phyloP scores from a whole-genome alignment of 2,888 invertebrate species.

The Mystacides longicornis region DNA sequence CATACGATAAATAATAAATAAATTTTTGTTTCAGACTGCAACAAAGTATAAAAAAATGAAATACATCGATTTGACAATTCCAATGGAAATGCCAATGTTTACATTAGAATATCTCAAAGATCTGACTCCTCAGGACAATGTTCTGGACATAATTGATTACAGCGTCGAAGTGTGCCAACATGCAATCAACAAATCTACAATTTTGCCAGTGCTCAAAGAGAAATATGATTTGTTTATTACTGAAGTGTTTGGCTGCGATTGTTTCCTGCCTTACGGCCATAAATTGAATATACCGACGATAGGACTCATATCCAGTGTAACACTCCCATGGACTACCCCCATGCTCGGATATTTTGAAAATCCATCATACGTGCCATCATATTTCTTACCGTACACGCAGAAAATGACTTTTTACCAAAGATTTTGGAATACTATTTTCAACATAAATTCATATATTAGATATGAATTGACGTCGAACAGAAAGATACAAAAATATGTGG shows the following conservation, averaged over 20 bases:
- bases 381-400: conserved; percentile 46
- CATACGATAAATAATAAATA: too few relatives aligned
- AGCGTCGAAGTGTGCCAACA: neutral
- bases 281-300: conserved; percentile 48
- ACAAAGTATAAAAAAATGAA: too few relatives aligned
- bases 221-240: conserved; percentile 30
- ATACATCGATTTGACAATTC: neutral
- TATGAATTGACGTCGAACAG: conserved; percentile 41
- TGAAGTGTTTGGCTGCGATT: conserved; percentile 49
- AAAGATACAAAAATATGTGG: conserved; percentile 43
- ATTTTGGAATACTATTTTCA: conserved; percentile 41
- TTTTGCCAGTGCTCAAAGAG: neutral
- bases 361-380: conserved; percentile 50
- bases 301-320: conserved; percentile 46
- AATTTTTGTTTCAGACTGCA: too few relatives aligned
- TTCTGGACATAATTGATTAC: conserved; percentile 4
- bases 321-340: conserved; percentile 50
- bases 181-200: neutral
- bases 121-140: neutral
- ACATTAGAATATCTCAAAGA: neutral
- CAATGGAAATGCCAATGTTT: neutral
- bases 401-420: conserved; percentile 46
- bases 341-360: conserved; percentile 51
- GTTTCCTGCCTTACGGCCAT: conserved; percentile 49
- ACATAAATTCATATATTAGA: conserved; percentile 37